Percentiles rank a stretch among this genome's conserved stretches.
Evolutionary conservation across 2,888 invertebrate genomes (phyloP).

Genomic region (Pantelozetes paolii): DNA sequence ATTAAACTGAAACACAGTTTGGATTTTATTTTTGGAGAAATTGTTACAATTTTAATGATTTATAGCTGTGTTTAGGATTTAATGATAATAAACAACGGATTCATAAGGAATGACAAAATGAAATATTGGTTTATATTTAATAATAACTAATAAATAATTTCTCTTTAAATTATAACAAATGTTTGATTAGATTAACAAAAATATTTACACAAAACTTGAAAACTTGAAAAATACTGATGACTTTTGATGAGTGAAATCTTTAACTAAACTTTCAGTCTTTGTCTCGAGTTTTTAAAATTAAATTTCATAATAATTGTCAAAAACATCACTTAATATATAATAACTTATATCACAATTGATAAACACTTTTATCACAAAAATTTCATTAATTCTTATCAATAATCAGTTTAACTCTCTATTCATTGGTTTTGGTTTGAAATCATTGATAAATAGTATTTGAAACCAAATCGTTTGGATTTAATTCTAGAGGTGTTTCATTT

Average conservation of each 20-base stretch:
- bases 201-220: conserved; percentile 15
- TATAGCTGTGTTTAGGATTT: background rate
- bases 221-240: too few relatives aligned
- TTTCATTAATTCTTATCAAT: background rate
- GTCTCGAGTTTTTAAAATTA: too few relatives aligned
- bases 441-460: background rate
- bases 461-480: background rate
- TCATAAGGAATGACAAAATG: background rate
- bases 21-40: background rate
- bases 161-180: background rate
- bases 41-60: background rate
- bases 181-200: conserved; percentile 3
- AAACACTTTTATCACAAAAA: background rate
- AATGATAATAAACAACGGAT: background rate
- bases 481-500: background rate
- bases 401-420: background rate
- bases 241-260: too few relatives aligned
- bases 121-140: conserved; percentile 4
- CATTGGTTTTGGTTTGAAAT: background rate
- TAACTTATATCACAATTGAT: background rate
- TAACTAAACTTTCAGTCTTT: too few relatives aligned
- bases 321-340: too few relatives aligned
- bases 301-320: too few relatives aligned
- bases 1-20: background rate
- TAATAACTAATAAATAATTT: conserved; percentile 3